phyloP scores from a whole-genome alignment of 2,888 invertebrate species.

The Priocnemis perturbator region DNA sequence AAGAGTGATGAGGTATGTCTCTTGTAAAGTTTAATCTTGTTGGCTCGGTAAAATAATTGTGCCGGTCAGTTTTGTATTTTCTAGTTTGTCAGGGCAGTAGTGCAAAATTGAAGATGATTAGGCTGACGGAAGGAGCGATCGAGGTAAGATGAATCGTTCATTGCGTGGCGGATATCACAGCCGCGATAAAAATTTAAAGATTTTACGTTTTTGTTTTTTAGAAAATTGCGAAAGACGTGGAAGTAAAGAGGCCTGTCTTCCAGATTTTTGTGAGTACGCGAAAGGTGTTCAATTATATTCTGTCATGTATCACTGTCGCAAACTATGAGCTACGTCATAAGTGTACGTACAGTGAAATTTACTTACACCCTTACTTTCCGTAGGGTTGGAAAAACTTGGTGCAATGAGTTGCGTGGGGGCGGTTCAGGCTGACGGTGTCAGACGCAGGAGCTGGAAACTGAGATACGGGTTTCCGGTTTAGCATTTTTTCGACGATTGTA shows the following conservation, averaged over 20 bases:
- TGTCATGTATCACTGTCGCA: neutral
- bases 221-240: constrained; percentile 86
- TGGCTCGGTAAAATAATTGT: no score
- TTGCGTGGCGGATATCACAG: neutral
- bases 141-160: constrained; percentile 46
- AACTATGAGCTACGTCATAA: neutral
- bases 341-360: neutral
- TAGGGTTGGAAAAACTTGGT: constrained; percentile 85
- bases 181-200: constrained; percentile 19
- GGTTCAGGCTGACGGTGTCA: no score
- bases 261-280: constrained; percentile 81
- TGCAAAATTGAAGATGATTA: constrained; percentile 53
- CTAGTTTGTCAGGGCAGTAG: no score
- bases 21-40: no score
- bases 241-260: constrained; percentile 84
- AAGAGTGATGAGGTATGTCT: no score
- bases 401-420: no score
- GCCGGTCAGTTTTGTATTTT: no score
- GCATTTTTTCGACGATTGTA: no score
- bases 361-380: constrained; percentile 23
- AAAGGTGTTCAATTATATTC: no score
- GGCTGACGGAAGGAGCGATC: constrained; percentile 61
- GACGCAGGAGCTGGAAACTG: no score
- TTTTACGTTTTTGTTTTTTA: constrained; percentile 66
- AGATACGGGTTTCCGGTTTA: no score